These are phyloP conservation scores for Megalonaias nervosa DNA, from an alignment of 1,140 invertebrate genomes.

Conservation along the genomic window DNA sequence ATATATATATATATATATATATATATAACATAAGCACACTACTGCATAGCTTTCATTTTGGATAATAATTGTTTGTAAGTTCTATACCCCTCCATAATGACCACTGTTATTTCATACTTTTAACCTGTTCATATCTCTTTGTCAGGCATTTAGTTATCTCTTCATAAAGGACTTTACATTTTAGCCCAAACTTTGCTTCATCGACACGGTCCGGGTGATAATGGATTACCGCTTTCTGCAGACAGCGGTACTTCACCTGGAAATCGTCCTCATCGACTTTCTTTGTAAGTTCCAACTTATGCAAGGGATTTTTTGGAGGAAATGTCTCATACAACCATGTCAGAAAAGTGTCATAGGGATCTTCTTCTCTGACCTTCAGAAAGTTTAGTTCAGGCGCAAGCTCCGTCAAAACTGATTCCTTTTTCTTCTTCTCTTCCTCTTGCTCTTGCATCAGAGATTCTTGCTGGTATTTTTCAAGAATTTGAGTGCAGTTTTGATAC, in stretches of 20 bases:
- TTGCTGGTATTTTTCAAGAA: slow-evolving; percentile 43
- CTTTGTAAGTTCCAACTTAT: slow-evolving; percentile 26
- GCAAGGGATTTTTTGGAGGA: slow-evolving; percentile 40
- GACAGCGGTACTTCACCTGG: slow-evolving; percentile 31
- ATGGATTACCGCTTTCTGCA: slow-evolving; percentile 48
- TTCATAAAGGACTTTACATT: slow-evolving; percentile 47
- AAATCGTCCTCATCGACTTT: neutral
- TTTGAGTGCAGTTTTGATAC: slow-evolving; percentile 37
- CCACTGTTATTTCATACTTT: no score
- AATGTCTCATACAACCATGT: slow-evolving; percentile 45
- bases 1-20: no score
- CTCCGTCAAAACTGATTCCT: slow-evolving; percentile 31
- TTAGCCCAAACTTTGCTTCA: slow-evolving; percentile 33
- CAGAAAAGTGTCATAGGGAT: slow-evolving; percentile 37
- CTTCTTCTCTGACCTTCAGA: slow-evolving; percentile 31
- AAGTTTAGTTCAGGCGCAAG: slow-evolving; percentile 38
- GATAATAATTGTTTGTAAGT: no score
- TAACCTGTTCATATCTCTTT: slow-evolving; percentile 36
- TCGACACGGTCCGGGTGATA: slow-evolving; percentile 53
- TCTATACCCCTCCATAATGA: no score
- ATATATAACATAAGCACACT: no score
- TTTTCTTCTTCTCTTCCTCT: slow-evolving; percentile 32
- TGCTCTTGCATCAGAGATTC: slow-evolving; percentile 41
- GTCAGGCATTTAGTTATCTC: slow-evolving; percentile 52
- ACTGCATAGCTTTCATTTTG: no score